Evolutionary conservation across 2,797 vertebrate species (phyloP).

Genomic region (Nannoperca australis): DNA sequence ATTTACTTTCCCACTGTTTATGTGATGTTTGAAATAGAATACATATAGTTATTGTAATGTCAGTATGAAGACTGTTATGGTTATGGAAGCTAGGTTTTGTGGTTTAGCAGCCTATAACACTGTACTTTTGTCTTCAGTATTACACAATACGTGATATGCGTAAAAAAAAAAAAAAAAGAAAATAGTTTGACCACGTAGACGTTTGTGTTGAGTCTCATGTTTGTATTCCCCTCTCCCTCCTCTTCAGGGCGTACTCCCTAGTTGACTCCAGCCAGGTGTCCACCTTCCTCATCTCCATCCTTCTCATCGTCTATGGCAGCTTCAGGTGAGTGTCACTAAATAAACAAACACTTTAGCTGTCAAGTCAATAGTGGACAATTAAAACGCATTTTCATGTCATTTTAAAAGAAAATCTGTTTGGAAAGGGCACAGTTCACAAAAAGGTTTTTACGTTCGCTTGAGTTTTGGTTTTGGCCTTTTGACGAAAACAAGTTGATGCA

Average conservation of each 20-base stretch:
- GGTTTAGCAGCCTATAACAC: neutral
- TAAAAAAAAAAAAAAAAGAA: neutral
- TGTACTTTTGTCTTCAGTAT: neutral
- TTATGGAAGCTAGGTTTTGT: neutral
- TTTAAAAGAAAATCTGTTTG: no score
- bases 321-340: slow-evolving; percentile 92
- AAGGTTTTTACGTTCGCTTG: no score
- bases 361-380: neutral
- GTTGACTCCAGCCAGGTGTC: slow-evolving; percentile 99
- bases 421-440: no score
- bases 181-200: neutral
- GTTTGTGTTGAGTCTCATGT: neutral
- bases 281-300: slow-evolving; percentile 99
- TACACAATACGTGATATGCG: neutral
- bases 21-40: neutral
- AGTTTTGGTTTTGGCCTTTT: no score
- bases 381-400: no score
- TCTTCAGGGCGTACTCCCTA: slow-evolving; percentile 96
- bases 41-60: neutral
- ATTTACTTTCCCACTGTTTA: neutral
- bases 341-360: neutral
- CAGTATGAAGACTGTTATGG: neutral
- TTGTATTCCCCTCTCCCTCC: slow-evolving; percentile 32
- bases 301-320: slow-evolving; percentile 99
- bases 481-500: no score